These are phyloP conservation scores for Ciconia maguari DNA, from an alignment of 2,113 vertebrate genomes.

Conservation along the genomic window DNA sequence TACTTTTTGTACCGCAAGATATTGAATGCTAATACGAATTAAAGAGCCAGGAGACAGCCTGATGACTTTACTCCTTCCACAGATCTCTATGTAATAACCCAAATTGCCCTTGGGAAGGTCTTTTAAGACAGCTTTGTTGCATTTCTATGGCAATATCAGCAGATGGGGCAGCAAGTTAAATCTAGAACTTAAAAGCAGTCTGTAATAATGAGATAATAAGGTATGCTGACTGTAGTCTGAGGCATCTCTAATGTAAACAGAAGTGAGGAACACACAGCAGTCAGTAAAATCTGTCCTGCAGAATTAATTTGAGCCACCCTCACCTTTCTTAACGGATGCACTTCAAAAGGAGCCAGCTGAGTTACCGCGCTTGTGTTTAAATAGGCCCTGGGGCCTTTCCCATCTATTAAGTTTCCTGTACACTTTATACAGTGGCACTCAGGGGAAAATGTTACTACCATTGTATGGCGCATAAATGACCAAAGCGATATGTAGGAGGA, in stretches of 20 bases:
- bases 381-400: background rate
- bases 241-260: background rate
- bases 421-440: background rate
- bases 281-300: background rate
- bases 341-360: background rate
- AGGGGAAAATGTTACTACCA: background rate
- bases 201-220: background rate
- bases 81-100: background rate
- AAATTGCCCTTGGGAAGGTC: background rate
- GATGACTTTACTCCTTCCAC: background rate
- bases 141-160: background rate
- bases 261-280: background rate
- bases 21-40: background rate
- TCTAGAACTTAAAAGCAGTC: background rate
- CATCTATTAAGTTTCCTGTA: background rate
- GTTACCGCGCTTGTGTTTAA: background rate
- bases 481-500: background rate
- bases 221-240: background rate
- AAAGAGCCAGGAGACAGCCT: background rate
- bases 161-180: background rate
- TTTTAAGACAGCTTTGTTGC: background rate
- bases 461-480: background rate
- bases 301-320: background rate
- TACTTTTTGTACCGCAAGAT: background rate
- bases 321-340: background rate